Evolutionary conservation across 1,140 invertebrate genomes (phyloP).

Genomic region (Chironomus striatipennis): DNA sequence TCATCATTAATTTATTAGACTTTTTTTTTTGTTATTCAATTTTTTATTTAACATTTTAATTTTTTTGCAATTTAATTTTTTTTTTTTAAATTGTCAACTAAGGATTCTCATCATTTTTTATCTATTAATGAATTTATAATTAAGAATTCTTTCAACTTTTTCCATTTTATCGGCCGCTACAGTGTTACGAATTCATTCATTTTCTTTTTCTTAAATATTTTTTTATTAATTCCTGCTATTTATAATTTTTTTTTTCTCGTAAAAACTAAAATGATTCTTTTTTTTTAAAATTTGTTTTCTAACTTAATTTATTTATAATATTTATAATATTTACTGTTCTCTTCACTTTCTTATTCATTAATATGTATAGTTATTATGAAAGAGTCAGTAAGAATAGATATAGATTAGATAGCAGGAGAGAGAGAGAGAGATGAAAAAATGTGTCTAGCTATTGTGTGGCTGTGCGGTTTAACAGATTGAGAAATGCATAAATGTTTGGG

Average conservation of each 20-base stretch:
- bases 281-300: no score
- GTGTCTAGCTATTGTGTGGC: no score
- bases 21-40: neutral
- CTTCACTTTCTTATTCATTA: no score
- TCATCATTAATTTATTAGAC: conserved; percentile 6
- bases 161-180: conserved; percentile 4
- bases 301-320: no score
- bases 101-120: neutral
- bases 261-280: no score
- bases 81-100: conserved; percentile 10
- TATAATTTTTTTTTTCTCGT: neutral
- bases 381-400: no score
- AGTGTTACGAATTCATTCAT: neutral
- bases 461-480: no score
- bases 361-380: no score
- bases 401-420: no score
- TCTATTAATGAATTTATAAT: neutral
- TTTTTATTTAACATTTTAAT: neutral
- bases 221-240: neutral
- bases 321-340: no score
- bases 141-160: neutral
- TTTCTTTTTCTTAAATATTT: neutral
- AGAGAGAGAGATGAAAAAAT: no score
- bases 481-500: no score
- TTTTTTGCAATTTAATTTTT: neutral